Conservation (phyloP, 2,888 invertebrate genomes). For the Diaperis boleti region DNA sequence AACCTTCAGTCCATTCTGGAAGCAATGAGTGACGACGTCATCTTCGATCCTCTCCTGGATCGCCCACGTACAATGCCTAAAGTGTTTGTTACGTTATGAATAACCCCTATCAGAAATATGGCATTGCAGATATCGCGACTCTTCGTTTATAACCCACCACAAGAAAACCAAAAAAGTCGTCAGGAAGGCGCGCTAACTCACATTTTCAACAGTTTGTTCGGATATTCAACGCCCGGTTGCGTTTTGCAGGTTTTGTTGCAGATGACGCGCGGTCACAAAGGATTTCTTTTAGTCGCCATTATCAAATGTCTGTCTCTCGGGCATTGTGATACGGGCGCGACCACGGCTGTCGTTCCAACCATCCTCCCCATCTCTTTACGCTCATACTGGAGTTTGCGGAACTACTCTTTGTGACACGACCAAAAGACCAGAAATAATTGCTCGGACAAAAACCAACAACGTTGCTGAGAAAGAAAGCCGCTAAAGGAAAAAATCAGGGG, state of each 20-base stretch:
- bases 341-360: constrained; percentile 17
- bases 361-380: constrained; percentile 24
- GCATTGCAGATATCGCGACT: background rate
- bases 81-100: no score
- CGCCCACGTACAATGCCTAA: no score
- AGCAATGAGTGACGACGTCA: no score
- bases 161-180: constrained; percentile 6
- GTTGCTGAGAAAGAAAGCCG: constrained; percentile 1
- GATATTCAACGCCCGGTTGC: constrained; percentile 27
- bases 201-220: constrained; percentile 25
- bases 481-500: constrained; percentile 2
- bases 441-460: constrained; percentile 4
- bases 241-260: constrained; percentile 33
- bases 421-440: constrained; percentile 12
- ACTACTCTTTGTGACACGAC: constrained; percentile 9
- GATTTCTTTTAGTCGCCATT: constrained; percentile 31
- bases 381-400: constrained; percentile 13
- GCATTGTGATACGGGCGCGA: constrained; percentile 29
- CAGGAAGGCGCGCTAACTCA: constrained; percentile 14
- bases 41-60: no score
- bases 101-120: background rate
- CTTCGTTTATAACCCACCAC: background rate
- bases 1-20: no score
- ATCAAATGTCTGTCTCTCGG: constrained; percentile 31
- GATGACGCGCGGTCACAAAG: constrained; percentile 31